Evolutionary conservation across 2,888 invertebrate species (phyloP).

Genomic region (Apodemia duryi): DNA sequence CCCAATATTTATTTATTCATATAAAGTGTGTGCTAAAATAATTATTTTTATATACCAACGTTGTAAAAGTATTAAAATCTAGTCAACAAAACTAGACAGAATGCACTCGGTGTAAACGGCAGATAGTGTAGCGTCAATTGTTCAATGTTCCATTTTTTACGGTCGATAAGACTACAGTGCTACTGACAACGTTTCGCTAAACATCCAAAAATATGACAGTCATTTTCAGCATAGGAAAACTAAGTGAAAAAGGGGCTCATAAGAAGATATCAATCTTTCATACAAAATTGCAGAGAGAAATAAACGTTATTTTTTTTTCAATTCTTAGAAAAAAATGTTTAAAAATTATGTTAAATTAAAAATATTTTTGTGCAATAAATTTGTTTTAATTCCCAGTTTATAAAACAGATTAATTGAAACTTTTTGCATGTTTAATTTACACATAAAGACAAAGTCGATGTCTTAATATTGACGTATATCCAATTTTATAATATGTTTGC

Average conservation of each 20-base stretch:
- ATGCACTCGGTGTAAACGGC: slow-evolving; percentile 35
- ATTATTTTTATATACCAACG: background rate
- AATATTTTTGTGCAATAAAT: no score
- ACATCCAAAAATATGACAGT: slow-evolving; percentile 30
- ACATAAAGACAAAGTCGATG: no score
- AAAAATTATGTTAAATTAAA: no score
- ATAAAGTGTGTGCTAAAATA: no score
- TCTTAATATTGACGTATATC: no score
- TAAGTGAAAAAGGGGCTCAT: background rate
- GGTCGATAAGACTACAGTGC: slow-evolving; percentile 25
- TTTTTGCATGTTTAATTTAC: no score
- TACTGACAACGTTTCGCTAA: slow-evolving; percentile 37
- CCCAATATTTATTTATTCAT: no score
- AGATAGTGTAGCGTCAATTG: slow-evolving; percentile 20
- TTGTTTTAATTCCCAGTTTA: no score
- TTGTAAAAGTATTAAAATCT: background rate
- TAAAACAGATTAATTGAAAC: no score
- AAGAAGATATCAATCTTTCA: background rate
- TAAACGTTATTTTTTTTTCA: no score
- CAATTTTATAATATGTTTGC: no score
- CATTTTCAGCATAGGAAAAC: slow-evolving; percentile 1
- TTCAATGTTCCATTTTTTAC: slow-evolving; percentile 28
- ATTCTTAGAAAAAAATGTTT: no score
- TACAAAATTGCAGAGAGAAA: background rate
- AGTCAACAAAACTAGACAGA: slow-evolving; percentile 34